Evolutionary conservation across 2,888 invertebrate species (phyloP), one percentile per base, ranked within the genome.

Genomic region (Dioctria rufipes): DNA sequence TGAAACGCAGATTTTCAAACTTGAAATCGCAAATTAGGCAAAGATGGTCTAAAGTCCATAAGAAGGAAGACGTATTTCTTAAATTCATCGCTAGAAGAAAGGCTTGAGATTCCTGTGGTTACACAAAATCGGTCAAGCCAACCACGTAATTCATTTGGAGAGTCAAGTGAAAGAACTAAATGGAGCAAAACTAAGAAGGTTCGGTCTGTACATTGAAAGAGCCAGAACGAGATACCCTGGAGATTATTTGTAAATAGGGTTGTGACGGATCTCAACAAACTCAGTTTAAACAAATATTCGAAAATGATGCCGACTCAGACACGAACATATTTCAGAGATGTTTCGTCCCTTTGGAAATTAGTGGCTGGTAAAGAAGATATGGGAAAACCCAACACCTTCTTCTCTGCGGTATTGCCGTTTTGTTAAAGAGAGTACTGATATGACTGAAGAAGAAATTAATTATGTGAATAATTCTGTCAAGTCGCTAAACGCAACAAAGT

Each of bases 361-460:
- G 69, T 69, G 0, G 43, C 39, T 69, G 69, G 69, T n/a, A 49
- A 69, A 69, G 49, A 69, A n/a, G n/a, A 42, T 11, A 25, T 71
- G 46, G 63, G 40, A 63, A 63, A 67, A 69, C 39, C 71, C 61
- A 13, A n/a, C 49, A 58, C 80, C 80, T 8, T 71, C 80, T 65
- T 80, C 73, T 5, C 73, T 65, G 25, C 73, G 65, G 40, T 73
- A 42, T 73, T 80, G 73, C 49, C 49, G 73, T 13, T 73, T 63
- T 69, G 40, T 69, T 3, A 63, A 80, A 65, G 80, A 80, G 13
- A 63, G 49, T 37, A 51, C 2, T 39, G 80, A 80, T 51, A n/a
- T 73, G 0, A 80, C 80, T 2, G 11, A 67, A 37, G 71, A 80
- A 71, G 80, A 80, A 71, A 80, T 80, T 13, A 71, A 46, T 39